Percentiles rank a stretch among this genome's conserved stretches.
Conservation (phyloP, 2,888 invertebrate species). For the Drosophila cracens region DNA sequence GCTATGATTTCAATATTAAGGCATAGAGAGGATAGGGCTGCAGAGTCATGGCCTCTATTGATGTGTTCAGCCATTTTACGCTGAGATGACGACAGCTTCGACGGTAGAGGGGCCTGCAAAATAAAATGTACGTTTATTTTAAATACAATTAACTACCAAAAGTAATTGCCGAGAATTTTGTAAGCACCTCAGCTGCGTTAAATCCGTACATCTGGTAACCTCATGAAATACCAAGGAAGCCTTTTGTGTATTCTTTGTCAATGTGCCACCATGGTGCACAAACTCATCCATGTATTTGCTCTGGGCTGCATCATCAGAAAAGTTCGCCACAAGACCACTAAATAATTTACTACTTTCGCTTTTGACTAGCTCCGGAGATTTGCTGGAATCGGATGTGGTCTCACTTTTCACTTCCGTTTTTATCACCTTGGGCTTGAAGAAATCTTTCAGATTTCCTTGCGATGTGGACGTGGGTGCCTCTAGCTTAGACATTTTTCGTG, state of each 20-base stretch:
- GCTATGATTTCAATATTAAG: slow-evolving; percentile 48
- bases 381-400: neutral
- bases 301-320: slow-evolving; percentile 42
- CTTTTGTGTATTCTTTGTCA: slow-evolving; percentile 65
- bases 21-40: slow-evolving; percentile 79
- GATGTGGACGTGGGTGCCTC: slow-evolving; percentile 10
- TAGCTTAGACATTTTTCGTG: slow-evolving; percentile 48
- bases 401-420: slow-evolving; percentile 1
- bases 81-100: slow-evolving; percentile 78
- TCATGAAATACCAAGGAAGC: slow-evolving; percentile 74
- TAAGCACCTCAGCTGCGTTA: slow-evolving; percentile 63
- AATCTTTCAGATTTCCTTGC: slow-evolving; percentile 51
- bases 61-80: slow-evolving; percentile 79
- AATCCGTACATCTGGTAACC: slow-evolving; percentile 24
- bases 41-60: slow-evolving; percentile 57
- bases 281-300: slow-evolving; percentile 52
- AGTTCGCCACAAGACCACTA: slow-evolving; percentile 64
- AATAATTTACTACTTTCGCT: slow-evolving; percentile 59
- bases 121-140: neutral
- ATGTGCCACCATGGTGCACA: slow-evolving; percentile 69
- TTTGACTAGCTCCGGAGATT: neutral
- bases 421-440: slow-evolving; percentile 49
- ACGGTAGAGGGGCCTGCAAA: slow-evolving; percentile 73
- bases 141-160: neutral
- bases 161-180: neutral